Evolutionary conservation across 2,888 invertebrate species (phyloP).

Genomic region (Acrobasis repandana): DNA sequence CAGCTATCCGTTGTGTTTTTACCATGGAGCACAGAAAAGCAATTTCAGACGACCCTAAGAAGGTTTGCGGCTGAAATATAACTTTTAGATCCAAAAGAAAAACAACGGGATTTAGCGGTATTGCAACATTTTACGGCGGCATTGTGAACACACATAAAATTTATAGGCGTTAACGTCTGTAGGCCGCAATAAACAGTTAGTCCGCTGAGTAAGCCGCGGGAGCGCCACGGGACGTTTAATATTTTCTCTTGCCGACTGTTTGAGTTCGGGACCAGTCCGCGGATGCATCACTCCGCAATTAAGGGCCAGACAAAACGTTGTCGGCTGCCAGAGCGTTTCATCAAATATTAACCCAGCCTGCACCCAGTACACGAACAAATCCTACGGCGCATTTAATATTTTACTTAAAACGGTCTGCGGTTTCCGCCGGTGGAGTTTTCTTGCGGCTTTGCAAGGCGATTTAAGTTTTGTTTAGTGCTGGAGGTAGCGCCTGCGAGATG

Average conservation of each 20-base stretch:
- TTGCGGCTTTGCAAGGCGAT: conserved; percentile 58
- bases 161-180: conserved; percentile 75
- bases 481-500: conserved; percentile 48
- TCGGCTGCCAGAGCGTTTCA: conserved; percentile 57
- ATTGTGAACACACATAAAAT: conserved; percentile 74
- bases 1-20: conserved; percentile 2
- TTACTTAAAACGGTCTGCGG: conserved; percentile 75
- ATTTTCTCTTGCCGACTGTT: conserved; percentile 51
- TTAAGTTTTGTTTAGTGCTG: conserved; percentile 69
- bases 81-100: conserved; percentile 60
- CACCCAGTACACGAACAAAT: conserved; percentile 62
- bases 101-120: conserved; percentile 69
- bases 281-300: conserved; percentile 67
- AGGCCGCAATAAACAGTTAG: conserved; percentile 72
- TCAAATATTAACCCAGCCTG: conserved; percentile 71
- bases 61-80: conserved; percentile 43
- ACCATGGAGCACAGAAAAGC: conserved; percentile 36
- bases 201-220: conserved; percentile 50
- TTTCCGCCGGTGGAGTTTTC: conserved; percentile 65
- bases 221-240: conserved; percentile 62
- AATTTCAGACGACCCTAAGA: conserved; percentile 44
- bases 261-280: conserved; percentile 37
- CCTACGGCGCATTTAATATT: conserved; percentile 75
- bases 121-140: conserved; percentile 73
- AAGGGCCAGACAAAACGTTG: conserved; percentile 69